These are phyloP conservation scores for Orthonevra nobilis DNA, from an alignment of 2,888 invertebrate species.

Conservation along the genomic window DNA sequence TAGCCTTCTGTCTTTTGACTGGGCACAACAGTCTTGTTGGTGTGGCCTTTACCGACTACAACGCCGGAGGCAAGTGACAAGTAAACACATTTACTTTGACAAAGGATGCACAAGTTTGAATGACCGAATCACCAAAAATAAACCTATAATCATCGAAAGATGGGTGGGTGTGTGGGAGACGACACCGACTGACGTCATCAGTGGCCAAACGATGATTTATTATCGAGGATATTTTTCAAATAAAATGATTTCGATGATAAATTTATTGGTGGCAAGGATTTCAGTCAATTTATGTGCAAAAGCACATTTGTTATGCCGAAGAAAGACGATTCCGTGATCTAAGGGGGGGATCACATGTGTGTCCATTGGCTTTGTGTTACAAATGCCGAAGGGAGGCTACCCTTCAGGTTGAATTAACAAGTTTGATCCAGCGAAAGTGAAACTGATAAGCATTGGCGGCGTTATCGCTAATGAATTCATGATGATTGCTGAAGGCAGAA, in stretches of 20 bases:
- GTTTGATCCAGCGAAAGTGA: slow-evolving; percentile 27
- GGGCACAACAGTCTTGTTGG: not conserved
- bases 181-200: slow-evolving; percentile 9
- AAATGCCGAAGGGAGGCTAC: not conserved
- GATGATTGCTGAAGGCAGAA: too few species aligned
- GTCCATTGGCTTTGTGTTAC: not conserved
- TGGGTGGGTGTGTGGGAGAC: not conserved
- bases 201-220: slow-evolving; percentile 32
- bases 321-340: not conserved
- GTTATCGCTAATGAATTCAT: too few species aligned
- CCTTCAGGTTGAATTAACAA: slow-evolving; percentile 4
- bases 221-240: slow-evolving; percentile 18
- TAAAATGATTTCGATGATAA: slow-evolving; percentile 36
- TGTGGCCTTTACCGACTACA: not conserved
- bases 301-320: not conserved
- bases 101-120: slow-evolving; percentile 10
- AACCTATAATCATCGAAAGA: slow-evolving; percentile 7
- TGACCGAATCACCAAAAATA: slow-evolving; percentile 44
- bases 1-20: not conserved
- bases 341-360: too few species aligned
- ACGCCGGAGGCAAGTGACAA: not conserved
- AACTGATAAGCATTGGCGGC: too few species aligned
- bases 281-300: slow-evolving; percentile 1
- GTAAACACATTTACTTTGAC: slow-evolving; percentile 18
- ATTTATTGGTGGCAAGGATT: slow-evolving; percentile 30